Evolutionary conservation across 2,888 invertebrate species (phyloP).

Genomic region (Drosophila nr. perissopoda): DNA sequence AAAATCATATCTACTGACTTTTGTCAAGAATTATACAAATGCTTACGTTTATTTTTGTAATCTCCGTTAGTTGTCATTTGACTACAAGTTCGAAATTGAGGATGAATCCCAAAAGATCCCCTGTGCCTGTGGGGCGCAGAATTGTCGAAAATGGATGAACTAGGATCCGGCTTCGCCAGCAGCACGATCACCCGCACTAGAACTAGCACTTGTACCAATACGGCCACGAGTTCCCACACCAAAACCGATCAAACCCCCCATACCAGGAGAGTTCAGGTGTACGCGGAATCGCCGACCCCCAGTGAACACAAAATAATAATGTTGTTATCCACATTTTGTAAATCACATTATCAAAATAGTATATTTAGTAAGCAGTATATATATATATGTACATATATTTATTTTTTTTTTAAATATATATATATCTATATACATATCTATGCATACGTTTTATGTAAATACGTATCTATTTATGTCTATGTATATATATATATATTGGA

Average conservation of each 20-base stretch:
- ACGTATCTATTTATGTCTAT: conserved; percentile 19
- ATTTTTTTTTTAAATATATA: conserved; percentile 29
- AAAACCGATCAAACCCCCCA: conserved; percentile 5
- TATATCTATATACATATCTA: not conserved
- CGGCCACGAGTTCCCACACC: not conserved
- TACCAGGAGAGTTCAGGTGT: conserved; percentile 14
- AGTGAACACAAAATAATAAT: conserved; percentile 40
- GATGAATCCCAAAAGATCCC: conserved; percentile 99
- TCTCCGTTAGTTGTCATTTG: conserved; percentile 91
- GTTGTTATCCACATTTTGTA: conserved; percentile 24
- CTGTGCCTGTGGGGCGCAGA: conserved; percentile 99
- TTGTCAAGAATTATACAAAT: not conserved
- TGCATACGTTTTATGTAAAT: not conserved
- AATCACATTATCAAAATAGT: conserved; percentile 20
- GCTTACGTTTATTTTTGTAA: not conserved
- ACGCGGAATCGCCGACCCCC: conserved; percentile 20
- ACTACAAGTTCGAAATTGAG: conserved; percentile 99
- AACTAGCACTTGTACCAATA: conserved; percentile 20
- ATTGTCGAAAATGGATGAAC: conserved; percentile 99
- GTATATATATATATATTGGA: conserved; percentile 13
- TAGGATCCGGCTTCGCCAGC: conserved; percentile 85
- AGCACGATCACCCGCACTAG: conserved; percentile 16
- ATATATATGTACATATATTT: conserved; percentile 42
- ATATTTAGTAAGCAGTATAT: conserved; percentile 56
- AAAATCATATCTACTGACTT: conserved; percentile 33